These are phyloP conservation scores for Typhlichthys subterraneus DNA, from an alignment of 2,797 vertebrate species.

Conservation along the genomic window DNA sequence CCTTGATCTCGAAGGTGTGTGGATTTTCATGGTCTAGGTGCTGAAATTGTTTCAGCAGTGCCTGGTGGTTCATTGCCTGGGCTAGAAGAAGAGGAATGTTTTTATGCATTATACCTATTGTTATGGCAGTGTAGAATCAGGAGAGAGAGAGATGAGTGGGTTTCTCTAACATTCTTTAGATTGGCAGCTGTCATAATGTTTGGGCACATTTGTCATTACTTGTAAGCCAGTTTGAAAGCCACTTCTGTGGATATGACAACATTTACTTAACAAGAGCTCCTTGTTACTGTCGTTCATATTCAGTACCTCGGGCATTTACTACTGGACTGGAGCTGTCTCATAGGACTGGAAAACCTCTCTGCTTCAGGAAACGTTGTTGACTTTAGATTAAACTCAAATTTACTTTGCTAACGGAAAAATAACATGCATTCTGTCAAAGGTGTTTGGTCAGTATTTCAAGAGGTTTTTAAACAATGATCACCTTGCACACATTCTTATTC, in stretches of 20 bases:
- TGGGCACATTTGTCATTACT: no score
- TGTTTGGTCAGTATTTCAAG: background rate
- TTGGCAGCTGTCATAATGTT: no score
- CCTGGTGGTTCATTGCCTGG: conserved; percentile 83
- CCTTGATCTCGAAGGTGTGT: conserved; percentile 89
- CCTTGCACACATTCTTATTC: no score
- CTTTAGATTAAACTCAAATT: conserved; percentile 7
- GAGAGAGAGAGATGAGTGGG: background rate
- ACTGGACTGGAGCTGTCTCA: background rate
- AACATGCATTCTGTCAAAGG: background rate
- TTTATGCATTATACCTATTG: background rate
- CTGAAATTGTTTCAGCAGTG: conserved; percentile 90
- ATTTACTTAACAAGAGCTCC: background rate
- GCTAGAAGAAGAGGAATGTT: conserved; percentile 61
- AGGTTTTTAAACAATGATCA: no score
- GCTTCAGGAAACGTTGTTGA: conserved; percentile 4
- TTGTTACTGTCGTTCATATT: background rate
- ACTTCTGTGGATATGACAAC: background rate
- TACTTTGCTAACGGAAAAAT: background rate
- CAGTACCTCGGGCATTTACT: background rate
- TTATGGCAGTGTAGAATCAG: background rate
- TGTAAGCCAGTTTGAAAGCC: background rate
- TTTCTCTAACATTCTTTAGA: background rate
- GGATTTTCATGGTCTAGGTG: conserved; percentile 92
- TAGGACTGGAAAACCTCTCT: background rate